These are phyloP conservation scores for Mallotus villosus DNA, from an alignment of 2,797 vertebrate genomes.

Conservation along the genomic window DNA sequence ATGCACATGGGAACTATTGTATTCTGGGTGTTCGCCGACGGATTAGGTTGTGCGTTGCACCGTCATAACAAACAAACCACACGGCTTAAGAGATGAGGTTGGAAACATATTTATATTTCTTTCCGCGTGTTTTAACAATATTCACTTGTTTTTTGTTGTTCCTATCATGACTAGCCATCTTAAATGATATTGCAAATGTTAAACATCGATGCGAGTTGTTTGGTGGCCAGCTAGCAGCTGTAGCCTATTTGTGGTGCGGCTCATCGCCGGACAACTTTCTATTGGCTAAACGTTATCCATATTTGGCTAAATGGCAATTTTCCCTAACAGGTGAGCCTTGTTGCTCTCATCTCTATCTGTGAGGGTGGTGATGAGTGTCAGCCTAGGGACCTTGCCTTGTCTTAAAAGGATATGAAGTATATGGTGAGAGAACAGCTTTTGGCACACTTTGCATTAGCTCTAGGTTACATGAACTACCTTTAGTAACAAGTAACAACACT, in stretches of 20 bases:
- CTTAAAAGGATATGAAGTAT: slow-evolving; percentile 58
- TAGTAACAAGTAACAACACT: too few relatives aligned
- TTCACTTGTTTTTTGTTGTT: not conserved
- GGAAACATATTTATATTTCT: not conserved
- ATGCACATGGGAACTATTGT: not conserved
- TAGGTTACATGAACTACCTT: too few relatives aligned
- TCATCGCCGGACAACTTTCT: not conserved
- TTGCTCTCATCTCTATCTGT: not conserved
- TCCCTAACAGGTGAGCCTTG: slow-evolving; percentile 2
- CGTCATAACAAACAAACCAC: not conserved
- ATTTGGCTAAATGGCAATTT: not conserved
- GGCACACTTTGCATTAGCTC: too few relatives aligned
- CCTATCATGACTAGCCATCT: not conserved
- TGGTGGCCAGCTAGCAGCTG: not conserved
- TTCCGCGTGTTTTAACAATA: not conserved
- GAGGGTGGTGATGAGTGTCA: not conserved
- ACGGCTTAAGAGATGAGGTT: not conserved
- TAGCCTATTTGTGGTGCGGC: not conserved
- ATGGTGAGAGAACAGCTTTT: slow-evolving; percentile 50
- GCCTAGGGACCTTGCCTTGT: slow-evolving; percentile 18
- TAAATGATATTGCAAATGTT: not conserved
- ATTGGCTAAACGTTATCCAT: not conserved
- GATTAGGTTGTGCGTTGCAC: slow-evolving; percentile 2
- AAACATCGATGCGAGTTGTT: too few relatives aligned
- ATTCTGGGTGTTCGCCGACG: not conserved